These are phyloP conservation scores for Psephotus haematonotus DNA, from an alignment of 2,113 vertebrate species.

Conservation along the genomic window DNA sequence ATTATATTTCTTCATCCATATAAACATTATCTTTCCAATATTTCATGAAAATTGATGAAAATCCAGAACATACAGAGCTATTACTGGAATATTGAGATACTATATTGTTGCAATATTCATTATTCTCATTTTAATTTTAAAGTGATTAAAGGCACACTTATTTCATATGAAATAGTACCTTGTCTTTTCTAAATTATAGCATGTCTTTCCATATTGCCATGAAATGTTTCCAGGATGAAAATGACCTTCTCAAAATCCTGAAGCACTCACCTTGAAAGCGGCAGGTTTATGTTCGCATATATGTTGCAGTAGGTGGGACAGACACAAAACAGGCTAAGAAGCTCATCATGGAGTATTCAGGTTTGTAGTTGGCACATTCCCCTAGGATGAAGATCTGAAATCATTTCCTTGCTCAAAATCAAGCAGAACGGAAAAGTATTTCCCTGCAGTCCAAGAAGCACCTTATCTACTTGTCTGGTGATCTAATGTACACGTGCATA, in stretches of 20 bases:
- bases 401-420: not conserved
- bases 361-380: not conserved
- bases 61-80: not conserved
- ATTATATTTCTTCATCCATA: not conserved
- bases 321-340: not conserved
- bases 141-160: not conserved
- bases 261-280: not conserved
- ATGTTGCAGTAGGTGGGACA: not conserved
- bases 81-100: not conserved
- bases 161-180: not conserved
- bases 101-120: not conserved
- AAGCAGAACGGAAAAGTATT: not conserved
- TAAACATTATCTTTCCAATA: not conserved
- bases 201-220: not conserved
- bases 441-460: not conserved
- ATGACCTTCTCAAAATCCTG: not conserved
- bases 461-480: not conserved
- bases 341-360: not conserved
- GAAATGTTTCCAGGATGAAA: not conserved
- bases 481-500: fast-evolving
- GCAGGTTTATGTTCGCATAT: not conserved
- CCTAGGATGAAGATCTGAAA: not conserved
- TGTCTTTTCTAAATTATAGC: not conserved
- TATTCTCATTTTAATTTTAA: not conserved
- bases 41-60: not conserved